Conservation (phyloP, 2,113 vertebrate species). For the Podocnemis expansa region DNA sequence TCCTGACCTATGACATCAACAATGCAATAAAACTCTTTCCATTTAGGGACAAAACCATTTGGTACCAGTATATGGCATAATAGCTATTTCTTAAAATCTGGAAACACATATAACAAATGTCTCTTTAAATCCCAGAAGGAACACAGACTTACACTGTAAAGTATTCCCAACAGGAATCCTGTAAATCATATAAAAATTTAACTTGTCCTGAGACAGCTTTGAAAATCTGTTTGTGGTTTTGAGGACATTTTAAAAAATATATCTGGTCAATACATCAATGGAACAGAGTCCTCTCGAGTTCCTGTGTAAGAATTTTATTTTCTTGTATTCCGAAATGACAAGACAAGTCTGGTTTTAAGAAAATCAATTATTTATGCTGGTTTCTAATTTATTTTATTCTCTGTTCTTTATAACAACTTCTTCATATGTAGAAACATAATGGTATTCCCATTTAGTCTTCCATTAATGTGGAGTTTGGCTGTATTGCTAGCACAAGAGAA, state of each 20-base stretch:
- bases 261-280: constrained; percentile 48
- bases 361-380: constrained; percentile 11
- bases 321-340: not conserved
- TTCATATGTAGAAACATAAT: not conserved
- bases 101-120: constrained; percentile 59
- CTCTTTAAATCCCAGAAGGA: constrained; percentile 51
- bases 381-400: not conserved
- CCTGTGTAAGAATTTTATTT: not conserved
- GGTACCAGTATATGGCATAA: constrained; percentile 26
- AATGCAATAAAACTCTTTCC: constrained; percentile 50
- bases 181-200: constrained; percentile 67
- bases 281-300: constrained; percentile 10
- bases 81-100: constrained; percentile 46
- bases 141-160: constrained; percentile 48
- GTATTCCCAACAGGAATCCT: constrained; percentile 57
- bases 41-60: constrained; percentile 32
- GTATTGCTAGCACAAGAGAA: rapidly evolving
- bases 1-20: constrained; percentile 60
- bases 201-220: constrained; percentile 64
- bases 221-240: constrained; percentile 74
- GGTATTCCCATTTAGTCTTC: not conserved
- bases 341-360: constrained; percentile 24
- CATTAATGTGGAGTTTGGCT: not conserved
- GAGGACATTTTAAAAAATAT: constrained; percentile 15
- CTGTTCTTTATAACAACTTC: not conserved